Evolutionary conservation across 2,113 vertebrate genomes (phyloP).

Genomic region (Acanthochromis polyacanthus): DNA sequence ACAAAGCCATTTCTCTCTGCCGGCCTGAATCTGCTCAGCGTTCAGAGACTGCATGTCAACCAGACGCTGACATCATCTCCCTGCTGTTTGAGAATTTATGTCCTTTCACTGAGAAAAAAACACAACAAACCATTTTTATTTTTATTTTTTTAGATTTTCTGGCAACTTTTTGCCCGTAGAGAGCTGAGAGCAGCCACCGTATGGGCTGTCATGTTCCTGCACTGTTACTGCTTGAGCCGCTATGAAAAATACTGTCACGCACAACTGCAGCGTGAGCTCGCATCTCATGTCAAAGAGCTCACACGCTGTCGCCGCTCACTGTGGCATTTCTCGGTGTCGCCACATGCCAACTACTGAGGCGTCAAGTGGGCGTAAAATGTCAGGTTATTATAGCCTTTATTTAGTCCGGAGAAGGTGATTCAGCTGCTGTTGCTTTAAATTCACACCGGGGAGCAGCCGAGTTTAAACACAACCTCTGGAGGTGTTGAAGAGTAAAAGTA

Average conservation of each 20-base stretch:
- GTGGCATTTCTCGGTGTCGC: constrained; percentile 70
- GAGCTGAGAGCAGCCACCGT: constrained; percentile 13
- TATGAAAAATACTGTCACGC: constrained; percentile 33
- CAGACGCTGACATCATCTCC: constrained; percentile 25
- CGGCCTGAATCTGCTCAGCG: constrained; percentile 15
- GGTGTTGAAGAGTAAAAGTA: neutral
- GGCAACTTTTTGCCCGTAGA: neutral
- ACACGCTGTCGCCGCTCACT: neutral
- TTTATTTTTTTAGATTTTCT: neutral
- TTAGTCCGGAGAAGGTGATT: constrained; percentile 35
- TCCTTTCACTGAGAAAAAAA: neutral
- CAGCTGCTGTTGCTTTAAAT: constrained; percentile 26
- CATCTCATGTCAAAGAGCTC: constrained; percentile 52
- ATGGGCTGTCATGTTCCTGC: constrained; percentile 26
- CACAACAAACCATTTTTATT: neutral
- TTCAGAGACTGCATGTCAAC: constrained; percentile 24
- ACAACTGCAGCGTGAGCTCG: constrained; percentile 27
- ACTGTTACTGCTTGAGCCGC: constrained; percentile 7
- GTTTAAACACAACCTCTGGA: constrained; percentile 1
- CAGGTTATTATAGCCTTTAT: constrained; percentile 67
- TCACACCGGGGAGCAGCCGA: neutral
- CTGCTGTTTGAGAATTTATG: constrained; percentile 7
- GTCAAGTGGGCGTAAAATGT: constrained; percentile 68
- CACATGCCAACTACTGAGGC: constrained; percentile 43
- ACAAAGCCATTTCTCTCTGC: constrained; percentile 35